phyloP scores from a whole-genome alignment of 2,888 invertebrate genomes.

The Adineta ricciae region DNA sequence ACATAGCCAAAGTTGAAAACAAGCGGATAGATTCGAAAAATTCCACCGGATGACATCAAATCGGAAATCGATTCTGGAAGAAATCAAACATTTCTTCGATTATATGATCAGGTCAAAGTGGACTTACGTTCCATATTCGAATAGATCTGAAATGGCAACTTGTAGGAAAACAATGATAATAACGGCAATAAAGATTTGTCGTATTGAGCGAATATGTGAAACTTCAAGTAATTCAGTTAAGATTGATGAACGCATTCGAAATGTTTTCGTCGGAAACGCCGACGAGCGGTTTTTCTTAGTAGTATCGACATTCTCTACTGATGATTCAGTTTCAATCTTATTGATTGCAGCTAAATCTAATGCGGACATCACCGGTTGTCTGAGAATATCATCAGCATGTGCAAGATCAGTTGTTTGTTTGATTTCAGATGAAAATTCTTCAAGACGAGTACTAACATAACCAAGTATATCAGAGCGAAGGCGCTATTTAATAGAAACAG shows the following conservation, averaged over 20 bases:
- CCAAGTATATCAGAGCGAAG: background rate
- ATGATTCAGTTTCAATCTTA: background rate
- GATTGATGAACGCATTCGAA: slow-evolving; percentile 22
- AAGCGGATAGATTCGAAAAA: slow-evolving; percentile 22
- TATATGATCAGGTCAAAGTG: background rate
- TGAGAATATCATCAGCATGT: background rate
- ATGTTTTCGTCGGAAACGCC: background rate
- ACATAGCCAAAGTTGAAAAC: slow-evolving; percentile 24
- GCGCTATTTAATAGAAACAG: background rate
- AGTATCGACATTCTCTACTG: background rate
- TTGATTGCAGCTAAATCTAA: background rate
- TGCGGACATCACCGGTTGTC: background rate
- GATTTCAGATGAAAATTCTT: background rate
- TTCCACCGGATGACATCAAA: slow-evolving; percentile 29
- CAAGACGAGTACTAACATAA: background rate
- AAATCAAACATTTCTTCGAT: background rate
- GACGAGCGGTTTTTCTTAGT: background rate
- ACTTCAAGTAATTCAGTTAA: slow-evolving; percentile 24
- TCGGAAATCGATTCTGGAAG: slow-evolving; percentile 25
- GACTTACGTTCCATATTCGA: slow-evolving; percentile 24
- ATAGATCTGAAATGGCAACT: slow-evolving; percentile 27
- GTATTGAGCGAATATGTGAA: slow-evolving; percentile 26
- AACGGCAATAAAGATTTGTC: slow-evolving; percentile 31
- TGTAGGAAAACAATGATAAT: slow-evolving; percentile 26
- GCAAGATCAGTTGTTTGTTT: background rate